A percentile compares a stretch with the other conserved stretches of the same genome.
Evolutionary conservation across 2,797 vertebrate genomes (phyloP).

Genomic region (Enteromius treurensis): DNA sequence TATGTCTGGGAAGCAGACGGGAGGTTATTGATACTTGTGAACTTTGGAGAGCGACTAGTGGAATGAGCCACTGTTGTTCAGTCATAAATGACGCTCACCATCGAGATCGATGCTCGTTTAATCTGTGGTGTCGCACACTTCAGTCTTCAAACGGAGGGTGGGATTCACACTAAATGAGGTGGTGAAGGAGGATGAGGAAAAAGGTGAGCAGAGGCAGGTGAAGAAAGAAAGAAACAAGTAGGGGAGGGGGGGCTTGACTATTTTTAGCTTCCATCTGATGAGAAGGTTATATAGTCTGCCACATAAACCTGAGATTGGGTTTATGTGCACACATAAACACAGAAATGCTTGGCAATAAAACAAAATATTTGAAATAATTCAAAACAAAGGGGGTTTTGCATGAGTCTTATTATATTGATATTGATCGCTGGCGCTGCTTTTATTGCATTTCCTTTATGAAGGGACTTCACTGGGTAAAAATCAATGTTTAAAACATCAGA

Average conservation of each 20-base stretch:
- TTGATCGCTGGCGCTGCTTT: neutral
- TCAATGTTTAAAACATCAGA: constrained; percentile 26
- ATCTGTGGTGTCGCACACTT: constrained; percentile 19
- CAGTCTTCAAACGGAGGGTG: constrained; percentile 11
- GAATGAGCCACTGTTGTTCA: constrained; percentile 8
- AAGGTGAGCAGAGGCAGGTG: constrained; percentile 39
- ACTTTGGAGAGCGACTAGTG: constrained; percentile 15
- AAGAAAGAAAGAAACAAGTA: constrained; percentile 27
- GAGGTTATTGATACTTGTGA: constrained; percentile 22
- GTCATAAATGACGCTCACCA: constrained; percentile 15
- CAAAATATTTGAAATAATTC: neutral
- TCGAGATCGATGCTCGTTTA: constrained; percentile 30
- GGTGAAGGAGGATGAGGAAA: constrained; percentile 23
- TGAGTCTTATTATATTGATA: constrained; percentile 15
- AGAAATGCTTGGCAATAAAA: neutral
- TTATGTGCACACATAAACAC: constrained; percentile 40
- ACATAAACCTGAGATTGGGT: constrained; percentile 42
- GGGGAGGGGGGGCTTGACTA: constrained; percentile 42
- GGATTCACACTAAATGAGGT: constrained; percentile 29
- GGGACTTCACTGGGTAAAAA: constrained; percentile 21
- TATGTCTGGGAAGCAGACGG: neutral
- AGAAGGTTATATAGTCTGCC: constrained; percentile 57
- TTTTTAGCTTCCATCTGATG: constrained; percentile 63
- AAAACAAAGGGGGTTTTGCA: constrained; percentile 6
- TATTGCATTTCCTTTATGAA: constrained; percentile 30